phyloP scores from a whole-genome alignment of 2,113 vertebrate genomes.

The Megalops atlanticus region DNA sequence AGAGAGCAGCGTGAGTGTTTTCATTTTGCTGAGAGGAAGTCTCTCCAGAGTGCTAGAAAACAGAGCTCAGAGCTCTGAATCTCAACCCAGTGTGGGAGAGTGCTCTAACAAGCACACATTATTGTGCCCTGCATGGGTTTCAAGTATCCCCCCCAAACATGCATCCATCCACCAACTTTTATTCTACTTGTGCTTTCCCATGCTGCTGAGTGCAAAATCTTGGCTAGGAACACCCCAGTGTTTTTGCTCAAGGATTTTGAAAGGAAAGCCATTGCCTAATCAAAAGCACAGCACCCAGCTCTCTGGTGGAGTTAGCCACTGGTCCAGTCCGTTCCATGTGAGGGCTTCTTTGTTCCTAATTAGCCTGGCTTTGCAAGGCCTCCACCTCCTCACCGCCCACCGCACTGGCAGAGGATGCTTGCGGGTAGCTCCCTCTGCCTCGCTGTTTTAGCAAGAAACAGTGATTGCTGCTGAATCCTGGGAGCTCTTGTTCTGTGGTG shows the following conservation, averaged over 20 bases:
- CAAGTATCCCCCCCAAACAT: too few species aligned
- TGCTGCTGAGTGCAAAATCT: too few species aligned
- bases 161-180: too few species aligned
- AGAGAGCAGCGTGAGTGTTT: background rate
- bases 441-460: background rate
- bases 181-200: too few species aligned
- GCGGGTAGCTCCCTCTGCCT: slow-evolving; percentile 3
- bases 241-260: background rate
- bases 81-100: background rate
- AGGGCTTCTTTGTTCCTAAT: too few species aligned
- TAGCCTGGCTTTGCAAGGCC: background rate
- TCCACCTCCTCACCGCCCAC: background rate
- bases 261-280: background rate
- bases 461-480: background rate
- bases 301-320: background rate
- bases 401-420: background rate
- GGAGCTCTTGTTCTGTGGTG: too few species aligned
- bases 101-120: background rate
- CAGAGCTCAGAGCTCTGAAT: background rate
- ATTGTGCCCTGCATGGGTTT: background rate
- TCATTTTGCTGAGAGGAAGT: background rate
- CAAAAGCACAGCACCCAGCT: background rate
- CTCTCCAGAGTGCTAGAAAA: background rate
- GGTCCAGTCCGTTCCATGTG: background rate
- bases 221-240: background rate